Percentiles rank a stretch among this genome's conserved stretches.
These are phyloP conservation scores for Urocyon cinereoargenteus DNA, from an alignment of 2,797 vertebrate genomes.

Conservation along the genomic window DNA sequence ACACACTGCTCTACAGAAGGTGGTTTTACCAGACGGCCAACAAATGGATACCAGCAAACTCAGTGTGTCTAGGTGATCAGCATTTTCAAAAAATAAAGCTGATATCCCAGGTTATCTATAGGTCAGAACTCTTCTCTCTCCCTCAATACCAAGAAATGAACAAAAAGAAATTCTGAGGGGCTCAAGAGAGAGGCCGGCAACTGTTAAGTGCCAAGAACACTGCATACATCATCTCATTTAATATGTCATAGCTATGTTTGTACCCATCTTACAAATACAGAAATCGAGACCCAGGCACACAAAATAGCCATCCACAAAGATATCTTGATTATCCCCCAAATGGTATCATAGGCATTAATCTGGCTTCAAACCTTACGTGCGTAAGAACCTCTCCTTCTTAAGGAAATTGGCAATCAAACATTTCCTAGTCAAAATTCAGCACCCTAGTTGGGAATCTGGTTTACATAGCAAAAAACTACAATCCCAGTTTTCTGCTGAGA, in stretches of 20 bases:
- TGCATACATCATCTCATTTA: constrained; percentile 3
- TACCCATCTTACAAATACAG: neutral
- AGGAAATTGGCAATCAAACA: neutral
- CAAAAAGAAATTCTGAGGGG: neutral
- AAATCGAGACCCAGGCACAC: neutral
- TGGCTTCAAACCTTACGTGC: neutral
- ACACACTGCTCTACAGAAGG: rapidly evolving
- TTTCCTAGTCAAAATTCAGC: neutral
- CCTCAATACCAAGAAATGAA: neutral
- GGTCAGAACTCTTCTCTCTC: neutral
- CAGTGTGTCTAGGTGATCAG: neutral
- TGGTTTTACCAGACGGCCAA: neutral
- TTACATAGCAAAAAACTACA: neutral
- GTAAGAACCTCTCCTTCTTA: neutral
- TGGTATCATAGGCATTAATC: neutral
- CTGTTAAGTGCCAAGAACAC: neutral
- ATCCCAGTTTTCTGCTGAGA: neutral
- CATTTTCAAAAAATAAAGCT: neutral
- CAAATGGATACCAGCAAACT: neutral
- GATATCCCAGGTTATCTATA: neutral
- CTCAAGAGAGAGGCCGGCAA: neutral
- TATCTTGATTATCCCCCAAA: neutral
- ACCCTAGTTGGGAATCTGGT: neutral
- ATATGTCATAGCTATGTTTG: neutral
- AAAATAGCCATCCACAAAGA: neutral